Percentiles rank a stretch among this genome's conserved stretches.
Conservation (phyloP, 2,888 invertebrate species). For the Leptinotarsa rubiginosa region DNA sequence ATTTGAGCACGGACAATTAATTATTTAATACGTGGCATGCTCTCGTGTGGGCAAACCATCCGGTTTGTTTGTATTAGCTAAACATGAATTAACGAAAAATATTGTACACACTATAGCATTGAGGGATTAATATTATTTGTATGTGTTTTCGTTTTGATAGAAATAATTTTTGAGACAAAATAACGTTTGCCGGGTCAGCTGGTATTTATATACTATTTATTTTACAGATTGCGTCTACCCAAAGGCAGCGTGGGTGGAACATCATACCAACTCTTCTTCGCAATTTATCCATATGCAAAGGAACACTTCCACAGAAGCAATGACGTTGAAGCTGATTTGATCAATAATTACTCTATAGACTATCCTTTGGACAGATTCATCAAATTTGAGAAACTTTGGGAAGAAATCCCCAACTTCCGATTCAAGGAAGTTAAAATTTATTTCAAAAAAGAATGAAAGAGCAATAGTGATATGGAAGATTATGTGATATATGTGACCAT, state of each 20-base stretch:
- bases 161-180: too few relatives aligned
- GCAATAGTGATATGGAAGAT: not conserved
- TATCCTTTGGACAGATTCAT: constrained; percentile 81
- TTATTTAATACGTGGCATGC: too few relatives aligned
- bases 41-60: too few relatives aligned
- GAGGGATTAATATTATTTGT: too few relatives aligned
- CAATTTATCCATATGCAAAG: constrained; percentile 63
- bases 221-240: constrained; percentile 72
- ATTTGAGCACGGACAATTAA: too few relatives aligned
- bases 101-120: too few relatives aligned
- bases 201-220: not conserved
- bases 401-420: constrained; percentile 75
- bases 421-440: constrained; percentile 75
- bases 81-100: too few relatives aligned
- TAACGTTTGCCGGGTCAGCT: too few relatives aligned
- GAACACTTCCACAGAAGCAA: not conserved
- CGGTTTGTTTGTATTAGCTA: too few relatives aligned
- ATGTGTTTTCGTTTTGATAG: too few relatives aligned
- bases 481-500: not conserved
- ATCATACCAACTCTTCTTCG: constrained; percentile 68
- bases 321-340: not conserved
- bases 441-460: constrained; percentile 64
- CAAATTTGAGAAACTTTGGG: constrained; percentile 70
- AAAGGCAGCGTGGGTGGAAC: constrained; percentile 76
- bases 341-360: constrained; percentile 76